phyloP scores from a whole-genome alignment of 2,888 invertebrate genomes.

The Yponomeuta sedellus region DNA sequence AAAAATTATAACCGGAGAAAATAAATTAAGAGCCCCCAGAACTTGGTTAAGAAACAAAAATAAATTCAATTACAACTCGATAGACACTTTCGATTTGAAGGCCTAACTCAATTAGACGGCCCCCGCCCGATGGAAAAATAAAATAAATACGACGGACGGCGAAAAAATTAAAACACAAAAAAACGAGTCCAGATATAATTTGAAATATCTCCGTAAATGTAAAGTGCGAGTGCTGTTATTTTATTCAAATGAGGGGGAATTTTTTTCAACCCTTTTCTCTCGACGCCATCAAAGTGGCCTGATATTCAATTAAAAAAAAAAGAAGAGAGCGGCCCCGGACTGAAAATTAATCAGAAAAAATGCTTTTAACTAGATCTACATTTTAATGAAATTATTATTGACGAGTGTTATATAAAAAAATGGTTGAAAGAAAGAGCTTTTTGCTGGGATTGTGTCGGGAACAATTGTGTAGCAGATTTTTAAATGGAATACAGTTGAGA shows the following conservation, averaged over 20 bases:
- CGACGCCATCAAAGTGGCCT: slow-evolving; percentile 75
- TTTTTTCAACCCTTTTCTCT: slow-evolving; percentile 72
- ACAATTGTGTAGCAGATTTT: slow-evolving; percentile 23
- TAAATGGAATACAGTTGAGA: neutral
- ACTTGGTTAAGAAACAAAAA: slow-evolving; percentile 76
- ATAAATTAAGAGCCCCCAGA: slow-evolving; percentile 52
- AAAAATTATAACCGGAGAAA: slow-evolving; percentile 56
- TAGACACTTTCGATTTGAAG: slow-evolving; percentile 75
- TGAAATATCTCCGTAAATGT: slow-evolving; percentile 77
- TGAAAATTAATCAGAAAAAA: slow-evolving; percentile 77
- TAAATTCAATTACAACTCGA: slow-evolving; percentile 76
- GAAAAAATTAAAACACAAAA: slow-evolving; percentile 71
- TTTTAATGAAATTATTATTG: slow-evolving; percentile 77
- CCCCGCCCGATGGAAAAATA: slow-evolving; percentile 75
- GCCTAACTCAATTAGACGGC: slow-evolving; percentile 75
- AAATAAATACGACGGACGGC: slow-evolving; percentile 68
- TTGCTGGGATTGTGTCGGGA: slow-evolving; percentile 58
- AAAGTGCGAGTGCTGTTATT: slow-evolving; percentile 77
- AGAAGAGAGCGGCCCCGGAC: slow-evolving; percentile 67
- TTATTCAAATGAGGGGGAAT: slow-evolving; percentile 76
- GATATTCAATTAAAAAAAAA: slow-evolving; percentile 78
- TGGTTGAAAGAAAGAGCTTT: slow-evolving; percentile 37
- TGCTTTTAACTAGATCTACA: slow-evolving; percentile 78
- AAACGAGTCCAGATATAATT: slow-evolving; percentile 74
- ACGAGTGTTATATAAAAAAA: slow-evolving; percentile 70